Evolutionary conservation across 2,113 vertebrate species (phyloP), one percentile per base, ranked within the genome.

Genomic region (Neolamprologus ventralis): DNA sequence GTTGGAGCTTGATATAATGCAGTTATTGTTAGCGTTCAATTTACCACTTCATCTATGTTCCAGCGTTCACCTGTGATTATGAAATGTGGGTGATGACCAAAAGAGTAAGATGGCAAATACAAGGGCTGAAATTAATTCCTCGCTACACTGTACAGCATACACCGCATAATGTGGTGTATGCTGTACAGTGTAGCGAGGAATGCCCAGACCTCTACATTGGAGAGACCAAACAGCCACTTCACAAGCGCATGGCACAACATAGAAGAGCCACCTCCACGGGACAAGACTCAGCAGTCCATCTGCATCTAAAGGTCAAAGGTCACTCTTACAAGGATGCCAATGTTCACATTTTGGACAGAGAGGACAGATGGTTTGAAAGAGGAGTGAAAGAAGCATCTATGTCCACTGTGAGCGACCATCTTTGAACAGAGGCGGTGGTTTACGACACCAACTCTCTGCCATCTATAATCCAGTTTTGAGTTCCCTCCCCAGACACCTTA

Each of bases 281-380:
- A 21, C 51, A 54, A 54, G 9, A 54, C 51, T 54, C 51, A 10
- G 19, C 49, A 0, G 49, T 53, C 19, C 49, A 53, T 53, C 19
- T n/a, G 49, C 9, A 53, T n/a, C 49, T n/a, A 0, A n/a, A 53
- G 19, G 49, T 0, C 0, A 53, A 19, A 49, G 3, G 5, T 1
- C 9, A n/a, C 5, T 51, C 49, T 51, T 51, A 3, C 2, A 2
- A 53, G 49, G 9, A 53, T 10, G 49, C 19, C 19, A 3, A 10
- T 11, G 19, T 53, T 11, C 19, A 53, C 9, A 53, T 21, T 11
- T 21, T 53, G 19, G 19, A n/a, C 47, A 2, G 47, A 51, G 47
- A 51, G 19, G 19, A 53, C 49, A 53, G 47, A 49, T 19, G 17
- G 47, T 49, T 49, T 19, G 47, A 49, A 49, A 49, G 47, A 49